Percentiles rank a stretch among this genome's conserved stretches.
These are phyloP conservation scores for Spodoptera frugiperda DNA, from an alignment of 1,140 invertebrate genomes.

Conservation along the genomic window DNA sequence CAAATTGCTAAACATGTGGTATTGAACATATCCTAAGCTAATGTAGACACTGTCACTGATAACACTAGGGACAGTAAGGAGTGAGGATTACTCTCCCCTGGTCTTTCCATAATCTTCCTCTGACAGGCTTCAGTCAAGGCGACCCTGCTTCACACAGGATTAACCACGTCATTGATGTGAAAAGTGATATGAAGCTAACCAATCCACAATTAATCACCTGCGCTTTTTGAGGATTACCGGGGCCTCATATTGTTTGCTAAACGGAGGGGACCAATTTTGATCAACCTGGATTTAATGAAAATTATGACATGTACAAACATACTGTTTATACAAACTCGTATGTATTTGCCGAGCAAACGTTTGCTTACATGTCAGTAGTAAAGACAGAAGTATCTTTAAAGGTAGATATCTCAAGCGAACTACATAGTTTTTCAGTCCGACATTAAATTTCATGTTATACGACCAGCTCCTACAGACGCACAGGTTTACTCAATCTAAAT, in stretches of 20 bases:
- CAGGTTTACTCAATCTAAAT: slow-evolving; percentile 39
- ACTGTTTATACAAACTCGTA: background rate
- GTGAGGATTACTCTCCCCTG: slow-evolving; percentile 45
- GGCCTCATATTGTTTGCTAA: slow-evolving; percentile 38
- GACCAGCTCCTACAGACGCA: slow-evolving; percentile 8
- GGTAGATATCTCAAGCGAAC: slow-evolving; percentile 5
- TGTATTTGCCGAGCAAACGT: background rate
- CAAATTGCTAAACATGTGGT: too few relatives aligned
- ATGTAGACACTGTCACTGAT: slow-evolving; percentile 32
- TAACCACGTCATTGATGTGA: slow-evolving; percentile 59
- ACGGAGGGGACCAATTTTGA: slow-evolving; percentile 22
- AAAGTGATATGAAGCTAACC: slow-evolving; percentile 54
- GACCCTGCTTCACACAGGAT: slow-evolving; percentile 51
- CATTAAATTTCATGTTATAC: slow-evolving; percentile 34
- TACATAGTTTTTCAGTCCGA: slow-evolving; percentile 8
- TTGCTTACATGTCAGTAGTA: background rate
- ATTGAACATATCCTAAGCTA: background rate
- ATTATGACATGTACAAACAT: background rate
- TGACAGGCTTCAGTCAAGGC: slow-evolving; percentile 59
- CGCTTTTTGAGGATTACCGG: slow-evolving; percentile 48
- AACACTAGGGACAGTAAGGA: slow-evolving; percentile 12
- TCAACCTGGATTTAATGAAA: slow-evolving; percentile 1
- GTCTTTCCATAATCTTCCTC: slow-evolving; percentile 51
- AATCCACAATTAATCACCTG: slow-evolving; percentile 52
- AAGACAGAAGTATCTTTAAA: background rate